phyloP scores from a whole-genome alignment of 2,113 vertebrate genomes.

The Tonatia bakeri region DNA sequence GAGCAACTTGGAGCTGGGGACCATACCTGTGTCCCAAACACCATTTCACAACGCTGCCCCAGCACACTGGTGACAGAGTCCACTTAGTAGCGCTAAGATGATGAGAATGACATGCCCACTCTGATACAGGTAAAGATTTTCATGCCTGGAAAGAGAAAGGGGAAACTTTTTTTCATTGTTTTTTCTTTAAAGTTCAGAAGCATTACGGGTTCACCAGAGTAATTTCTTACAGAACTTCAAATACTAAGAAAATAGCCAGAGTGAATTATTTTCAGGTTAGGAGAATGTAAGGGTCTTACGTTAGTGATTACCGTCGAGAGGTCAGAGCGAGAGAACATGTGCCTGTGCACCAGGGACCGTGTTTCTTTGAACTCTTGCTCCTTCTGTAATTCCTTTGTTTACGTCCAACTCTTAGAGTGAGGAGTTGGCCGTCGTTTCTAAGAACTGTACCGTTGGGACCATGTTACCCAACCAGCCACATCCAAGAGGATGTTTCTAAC shows the following conservation, averaged over 20 bases:
- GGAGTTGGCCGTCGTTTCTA: neutral
- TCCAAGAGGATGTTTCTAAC: neutral
- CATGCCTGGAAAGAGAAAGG: neutral
- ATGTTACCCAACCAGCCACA: neutral
- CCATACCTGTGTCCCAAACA: neutral
- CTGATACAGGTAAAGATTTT: neutral
- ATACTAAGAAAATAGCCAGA: slow-evolving; percentile 3
- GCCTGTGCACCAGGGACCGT: neutral
- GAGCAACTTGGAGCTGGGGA: neutral
- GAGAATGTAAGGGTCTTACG: neutral
- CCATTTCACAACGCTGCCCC: too few relatives aligned
- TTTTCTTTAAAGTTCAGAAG: neutral
- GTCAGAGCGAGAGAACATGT: neutral
- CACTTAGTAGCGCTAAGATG: neutral
- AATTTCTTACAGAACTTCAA: neutral
- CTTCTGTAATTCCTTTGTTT: neutral
- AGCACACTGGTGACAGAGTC: neutral
- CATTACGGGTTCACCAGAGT: neutral
- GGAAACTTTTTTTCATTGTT: neutral
- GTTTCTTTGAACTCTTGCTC: neutral
- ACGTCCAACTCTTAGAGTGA: neutral
- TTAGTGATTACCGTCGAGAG: neutral
- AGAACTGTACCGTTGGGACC: neutral
- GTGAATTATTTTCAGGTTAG: neutral
- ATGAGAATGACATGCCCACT: neutral